These are phyloP conservation scores for Choristoneura rosaceana DNA, from an alignment of 2,888 invertebrate species.

Conservation along the genomic window DNA sequence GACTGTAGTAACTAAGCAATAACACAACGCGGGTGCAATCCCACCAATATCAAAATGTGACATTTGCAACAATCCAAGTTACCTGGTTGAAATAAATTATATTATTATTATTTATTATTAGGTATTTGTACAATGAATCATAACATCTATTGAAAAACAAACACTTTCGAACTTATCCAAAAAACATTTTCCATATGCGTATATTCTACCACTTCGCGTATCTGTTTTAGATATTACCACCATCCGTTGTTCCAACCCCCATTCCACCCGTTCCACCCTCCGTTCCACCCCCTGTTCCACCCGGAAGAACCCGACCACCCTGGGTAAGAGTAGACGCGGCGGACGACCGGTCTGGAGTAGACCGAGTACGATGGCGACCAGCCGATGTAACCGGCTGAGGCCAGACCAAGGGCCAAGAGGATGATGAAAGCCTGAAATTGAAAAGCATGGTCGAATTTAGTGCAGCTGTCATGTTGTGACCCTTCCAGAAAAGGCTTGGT, in stretches of 20 bases:
- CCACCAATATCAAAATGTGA: no score
- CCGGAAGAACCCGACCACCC: constrained; percentile 17
- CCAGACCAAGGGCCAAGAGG: constrained; percentile 50
- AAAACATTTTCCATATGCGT: no score
- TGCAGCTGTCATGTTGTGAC: no score
- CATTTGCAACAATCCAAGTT: no score
- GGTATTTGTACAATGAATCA: no score
- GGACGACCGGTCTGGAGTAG: constrained; percentile 23
- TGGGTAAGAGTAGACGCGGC: constrained; percentile 20
- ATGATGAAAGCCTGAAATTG: constrained; percentile 51
- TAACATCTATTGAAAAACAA: no score
- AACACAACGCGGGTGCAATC: no score
- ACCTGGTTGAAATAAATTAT: no score
- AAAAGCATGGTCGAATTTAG: background rate
- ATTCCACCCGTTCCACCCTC: constrained; percentile 28
- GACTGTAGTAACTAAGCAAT: no score
- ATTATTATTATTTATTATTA: no score
- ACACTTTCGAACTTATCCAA: no score
- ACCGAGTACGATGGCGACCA: constrained; percentile 44
- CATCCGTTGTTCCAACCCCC: constrained; percentile 15
- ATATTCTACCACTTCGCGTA: background rate
- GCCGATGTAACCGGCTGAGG: constrained; percentile 60
- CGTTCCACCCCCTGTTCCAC: constrained; percentile 31
- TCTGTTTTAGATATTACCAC: background rate
- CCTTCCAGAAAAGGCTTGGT: no score